These are phyloP conservation scores for Camponotus floridanus DNA, from an alignment of 1,140 invertebrate genomes.

Conservation along the genomic window DNA sequence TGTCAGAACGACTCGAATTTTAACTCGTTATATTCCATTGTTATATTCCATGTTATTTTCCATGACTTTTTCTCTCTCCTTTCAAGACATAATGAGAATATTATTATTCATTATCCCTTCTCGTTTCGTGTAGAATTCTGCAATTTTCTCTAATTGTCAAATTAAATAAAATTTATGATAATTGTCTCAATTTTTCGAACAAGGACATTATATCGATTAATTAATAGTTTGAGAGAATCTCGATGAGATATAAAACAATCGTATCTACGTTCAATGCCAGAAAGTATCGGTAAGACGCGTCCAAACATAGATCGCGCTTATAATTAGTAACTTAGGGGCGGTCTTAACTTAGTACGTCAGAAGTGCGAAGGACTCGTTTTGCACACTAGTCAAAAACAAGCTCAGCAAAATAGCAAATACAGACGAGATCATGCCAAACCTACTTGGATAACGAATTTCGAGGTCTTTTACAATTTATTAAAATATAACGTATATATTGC, in stretches of 20 bases:
- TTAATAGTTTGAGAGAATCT: constrained; percentile 7
- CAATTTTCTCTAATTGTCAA: not conserved
- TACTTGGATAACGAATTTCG: constrained; percentile 74
- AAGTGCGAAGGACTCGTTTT: constrained; percentile 46
- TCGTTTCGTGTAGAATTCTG: not conserved
- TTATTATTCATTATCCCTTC: not conserved
- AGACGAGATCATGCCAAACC: constrained; percentile 73
- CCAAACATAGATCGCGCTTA: constrained; percentile 82
- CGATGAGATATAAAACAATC: constrained; percentile 38
- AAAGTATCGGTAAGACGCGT: constrained; percentile 76
- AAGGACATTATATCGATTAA: not conserved
- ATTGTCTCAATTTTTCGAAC: not conserved
- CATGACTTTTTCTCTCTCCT: not conserved
- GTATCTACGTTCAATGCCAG: constrained; percentile 80
- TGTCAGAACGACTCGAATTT: not conserved
- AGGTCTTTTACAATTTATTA: constrained; percentile 66
- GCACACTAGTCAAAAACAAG: constrained; percentile 15
- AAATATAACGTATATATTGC: not conserved
- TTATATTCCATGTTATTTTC: constrained; percentile 6
- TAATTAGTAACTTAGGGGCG: constrained; percentile 81
- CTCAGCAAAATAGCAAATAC: constrained; percentile 12
- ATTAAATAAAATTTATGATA: not conserved
- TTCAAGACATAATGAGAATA: not conserved
- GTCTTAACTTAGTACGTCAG: constrained; percentile 59
- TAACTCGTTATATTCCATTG: not conserved